phyloP scores from a whole-genome alignment of 2,888 invertebrate genomes.

The Drosophila merina region DNA sequence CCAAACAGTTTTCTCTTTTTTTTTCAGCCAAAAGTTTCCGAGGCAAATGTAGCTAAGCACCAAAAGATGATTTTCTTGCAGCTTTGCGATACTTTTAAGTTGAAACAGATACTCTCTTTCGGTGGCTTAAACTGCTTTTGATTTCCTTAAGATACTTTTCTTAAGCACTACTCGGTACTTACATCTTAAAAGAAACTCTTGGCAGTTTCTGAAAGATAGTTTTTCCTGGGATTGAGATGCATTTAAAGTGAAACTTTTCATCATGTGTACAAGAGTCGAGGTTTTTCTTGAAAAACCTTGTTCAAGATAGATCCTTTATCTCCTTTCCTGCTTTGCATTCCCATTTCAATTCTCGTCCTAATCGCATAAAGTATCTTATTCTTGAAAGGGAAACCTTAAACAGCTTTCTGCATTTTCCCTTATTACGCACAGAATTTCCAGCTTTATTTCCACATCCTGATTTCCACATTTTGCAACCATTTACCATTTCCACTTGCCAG shows the following conservation, averaged over 20 bases:
- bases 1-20: neutral
- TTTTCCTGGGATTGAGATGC: constrained; percentile 5
- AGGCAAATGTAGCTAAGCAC: constrained; percentile 9
- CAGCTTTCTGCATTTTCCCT: constrained; percentile 6
- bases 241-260: constrained; percentile 1
- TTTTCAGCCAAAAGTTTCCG: constrained; percentile 7
- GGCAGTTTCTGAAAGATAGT: neutral
- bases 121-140: constrained; percentile 22
- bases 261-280: neutral
- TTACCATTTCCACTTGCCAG: constrained; percentile 8
- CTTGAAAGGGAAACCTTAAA: constrained; percentile 26
- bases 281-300: no score
- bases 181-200: neutral
- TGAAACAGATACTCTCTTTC: constrained; percentile 8
- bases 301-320: neutral
- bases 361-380: constrained; percentile 24
- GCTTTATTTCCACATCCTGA: constrained; percentile 10
- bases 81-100: constrained; percentile 24
- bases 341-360: neutral
- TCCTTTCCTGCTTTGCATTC: neutral
- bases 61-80: constrained; percentile 27
- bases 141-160: constrained; percentile 18
- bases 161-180: neutral
- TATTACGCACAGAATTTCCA: constrained; percentile 11
- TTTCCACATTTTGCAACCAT: constrained; percentile 26